A percentile compares a stretch with the other conserved stretches of the same genome.
Evolutionary conservation across 1,140 invertebrate species (phyloP).

Genomic region (Hyles vespertilio): DNA sequence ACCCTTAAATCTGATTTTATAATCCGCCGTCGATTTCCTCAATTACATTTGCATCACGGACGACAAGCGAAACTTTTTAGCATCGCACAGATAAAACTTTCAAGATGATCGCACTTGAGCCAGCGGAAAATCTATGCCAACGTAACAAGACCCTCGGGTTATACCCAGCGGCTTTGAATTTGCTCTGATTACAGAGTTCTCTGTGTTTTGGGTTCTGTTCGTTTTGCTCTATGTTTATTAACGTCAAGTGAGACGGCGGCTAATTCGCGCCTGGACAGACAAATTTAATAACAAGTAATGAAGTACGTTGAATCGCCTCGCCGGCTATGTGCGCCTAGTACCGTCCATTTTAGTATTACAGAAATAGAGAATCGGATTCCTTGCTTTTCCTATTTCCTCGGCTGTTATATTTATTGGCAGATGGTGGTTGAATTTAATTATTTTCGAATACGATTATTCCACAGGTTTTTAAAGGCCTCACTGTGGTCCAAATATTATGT

Average conservation of each 20-base stretch:
- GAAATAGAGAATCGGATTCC: no score
- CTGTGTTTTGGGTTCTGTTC: slow-evolving; percentile 4
- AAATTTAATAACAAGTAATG: slow-evolving; percentile 36
- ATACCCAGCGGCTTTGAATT: slow-evolving; percentile 3
- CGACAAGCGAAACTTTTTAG: slow-evolving; percentile 7
- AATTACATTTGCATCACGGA: slow-evolving; percentile 3
- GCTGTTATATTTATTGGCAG: no score
- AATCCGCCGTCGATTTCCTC: neutral
- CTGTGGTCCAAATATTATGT: no score
- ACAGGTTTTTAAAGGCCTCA: no score
- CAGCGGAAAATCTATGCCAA: slow-evolving; percentile 22
- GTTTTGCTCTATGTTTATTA: slow-evolving; percentile 27
- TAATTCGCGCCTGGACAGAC: slow-evolving; percentile 32
- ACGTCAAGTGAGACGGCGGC: slow-evolving; percentile 27
- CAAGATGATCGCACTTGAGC: slow-evolving; percentile 25
- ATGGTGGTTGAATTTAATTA: no score
- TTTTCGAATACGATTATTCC: no score
- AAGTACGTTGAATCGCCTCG: slow-evolving; percentile 15
- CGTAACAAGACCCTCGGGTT: slow-evolving; percentile 8
- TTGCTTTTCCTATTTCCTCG: no score
- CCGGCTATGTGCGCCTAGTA: slow-evolving; percentile 13
- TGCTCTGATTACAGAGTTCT: slow-evolving; percentile 4
- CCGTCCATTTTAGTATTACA: neutral
- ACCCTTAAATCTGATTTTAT: no score
- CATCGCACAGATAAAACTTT: slow-evolving; percentile 30